These are phyloP conservation scores for Cranoglanis bouderius DNA, from an alignment of 2,113 vertebrate species.

Conservation along the genomic window DNA sequence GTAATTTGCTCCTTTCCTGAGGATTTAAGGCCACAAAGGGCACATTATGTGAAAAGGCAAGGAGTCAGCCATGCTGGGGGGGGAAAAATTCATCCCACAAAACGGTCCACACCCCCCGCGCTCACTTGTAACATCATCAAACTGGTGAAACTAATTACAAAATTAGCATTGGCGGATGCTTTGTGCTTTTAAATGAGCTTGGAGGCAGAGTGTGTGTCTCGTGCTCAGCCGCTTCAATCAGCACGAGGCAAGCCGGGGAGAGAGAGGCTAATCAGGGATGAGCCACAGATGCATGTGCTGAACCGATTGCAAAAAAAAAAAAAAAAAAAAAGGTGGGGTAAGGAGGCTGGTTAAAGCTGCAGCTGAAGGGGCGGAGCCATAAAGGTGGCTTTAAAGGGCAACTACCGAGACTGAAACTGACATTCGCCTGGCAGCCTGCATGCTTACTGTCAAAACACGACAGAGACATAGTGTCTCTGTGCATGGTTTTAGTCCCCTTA, in stretches of 20 bases:
- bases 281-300: slow-evolving; percentile 32
- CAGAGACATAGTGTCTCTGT: neutral
- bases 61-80: slow-evolving; percentile 6
- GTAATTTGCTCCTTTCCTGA: slow-evolving; percentile 59
- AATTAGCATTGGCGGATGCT: slow-evolving; percentile 18
- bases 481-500: neutral
- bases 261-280: slow-evolving; percentile 44
- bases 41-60: slow-evolving; percentile 55
- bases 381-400: slow-evolving; percentile 51
- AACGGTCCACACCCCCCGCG: slow-evolving; percentile 22
- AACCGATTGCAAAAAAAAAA: slow-evolving; percentile 40
- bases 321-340: slow-evolving; percentile 35
- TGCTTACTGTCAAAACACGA: slow-evolving; percentile 55
- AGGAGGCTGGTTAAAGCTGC: slow-evolving; percentile 30
- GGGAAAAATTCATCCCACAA: neutral
- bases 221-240: slow-evolving; percentile 35
- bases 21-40: slow-evolving; percentile 64
- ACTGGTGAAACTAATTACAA: slow-evolving; percentile 45
- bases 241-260: slow-evolving; percentile 21
- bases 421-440: slow-evolving; percentile 60
- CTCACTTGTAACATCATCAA: slow-evolving; percentile 38
- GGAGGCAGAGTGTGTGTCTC: slow-evolving; percentile 37
- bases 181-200: slow-evolving; percentile 31
- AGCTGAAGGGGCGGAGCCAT: slow-evolving; percentile 27
- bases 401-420: slow-evolving; percentile 66